Evolutionary conservation across 1,140 invertebrate species (phyloP).

Genomic region (Meloidogyne hapla): DNA sequence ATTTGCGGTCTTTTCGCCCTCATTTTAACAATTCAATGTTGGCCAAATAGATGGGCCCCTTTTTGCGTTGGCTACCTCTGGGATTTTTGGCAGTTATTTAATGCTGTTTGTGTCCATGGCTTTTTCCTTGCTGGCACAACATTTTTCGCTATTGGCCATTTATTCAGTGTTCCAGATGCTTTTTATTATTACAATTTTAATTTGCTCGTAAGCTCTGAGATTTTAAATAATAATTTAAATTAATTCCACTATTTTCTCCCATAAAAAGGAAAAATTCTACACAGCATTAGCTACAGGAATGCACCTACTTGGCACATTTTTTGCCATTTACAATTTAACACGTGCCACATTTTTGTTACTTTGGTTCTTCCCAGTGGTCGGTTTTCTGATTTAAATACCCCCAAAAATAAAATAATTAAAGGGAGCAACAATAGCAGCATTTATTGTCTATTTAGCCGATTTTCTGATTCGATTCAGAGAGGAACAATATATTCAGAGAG

Average conservation of each 20-base stretch:
- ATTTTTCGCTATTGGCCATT: conserved; percentile 23
- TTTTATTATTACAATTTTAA: conserved; percentile 36
- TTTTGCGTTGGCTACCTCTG: conserved; percentile 20
- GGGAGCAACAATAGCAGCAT: conserved; percentile 20
- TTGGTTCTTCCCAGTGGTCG: conserved; percentile 36
- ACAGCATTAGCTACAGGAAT: conserved; percentile 26
- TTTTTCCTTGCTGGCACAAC: conserved; percentile 29
- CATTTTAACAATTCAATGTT: conserved; percentile 30
- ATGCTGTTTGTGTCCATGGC: conserved; percentile 34
- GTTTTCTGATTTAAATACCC: conserved; percentile 7
- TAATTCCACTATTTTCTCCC: conserved; percentile 6
- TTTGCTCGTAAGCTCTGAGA: conserved; percentile 22
- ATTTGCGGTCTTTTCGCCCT: conserved; percentile 19
- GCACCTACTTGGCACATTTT: conserved; percentile 22
- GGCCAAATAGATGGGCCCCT: conserved; percentile 10
- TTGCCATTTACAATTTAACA: conserved; percentile 23
- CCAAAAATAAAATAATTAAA: conserved; percentile 15
- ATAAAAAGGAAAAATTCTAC: conserved; percentile 34
- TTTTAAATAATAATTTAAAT: conserved; percentile 8
- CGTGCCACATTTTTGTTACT: conserved; percentile 20
- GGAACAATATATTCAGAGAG: background rate
- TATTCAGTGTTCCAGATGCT: conserved; percentile 37
- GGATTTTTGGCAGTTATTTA: conserved; percentile 36
- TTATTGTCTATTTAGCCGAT: conserved; percentile 22
- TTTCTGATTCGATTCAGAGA: conserved; percentile 22